These are phyloP conservation scores for Xylocampa areola DNA, from an alignment of 2,888 invertebrate genomes.

Conservation along the genomic window DNA sequence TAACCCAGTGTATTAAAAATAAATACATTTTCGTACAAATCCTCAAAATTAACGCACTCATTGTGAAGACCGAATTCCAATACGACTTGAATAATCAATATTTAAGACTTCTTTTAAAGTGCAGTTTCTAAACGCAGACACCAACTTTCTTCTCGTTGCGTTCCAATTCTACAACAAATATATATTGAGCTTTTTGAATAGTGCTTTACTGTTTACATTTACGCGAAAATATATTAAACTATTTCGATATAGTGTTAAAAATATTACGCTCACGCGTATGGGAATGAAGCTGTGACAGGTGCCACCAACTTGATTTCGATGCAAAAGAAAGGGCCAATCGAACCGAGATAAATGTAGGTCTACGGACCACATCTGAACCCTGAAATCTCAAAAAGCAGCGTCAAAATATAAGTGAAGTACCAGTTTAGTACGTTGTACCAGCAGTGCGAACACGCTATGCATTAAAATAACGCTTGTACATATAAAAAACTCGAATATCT, in stretches of 20 bases:
- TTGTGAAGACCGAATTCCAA: constrained; percentile 12
- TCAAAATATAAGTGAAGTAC: constrained; percentile 84
- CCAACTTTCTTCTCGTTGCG: constrained; percentile 19
- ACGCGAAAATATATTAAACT: background rate
- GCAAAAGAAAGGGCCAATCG: constrained; percentile 65
- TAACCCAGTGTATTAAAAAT: constrained; percentile 38
- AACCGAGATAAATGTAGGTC: constrained; percentile 85
- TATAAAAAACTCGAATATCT: constrained; percentile 66
- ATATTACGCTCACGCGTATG: constrained; percentile 11
- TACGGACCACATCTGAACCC: constrained; percentile 76
- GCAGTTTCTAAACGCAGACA: constrained; percentile 55
- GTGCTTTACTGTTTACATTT: constrained; percentile 22
- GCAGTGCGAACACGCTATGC: constrained; percentile 72
- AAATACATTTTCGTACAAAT: constrained; percentile 37
- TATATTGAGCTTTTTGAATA: constrained; percentile 15
- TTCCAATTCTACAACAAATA: constrained; percentile 36
- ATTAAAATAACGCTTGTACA: constrained; percentile 77
- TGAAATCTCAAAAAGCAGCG: constrained; percentile 75
- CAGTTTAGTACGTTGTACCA: constrained; percentile 70
- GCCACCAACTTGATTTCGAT: constrained; percentile 69
- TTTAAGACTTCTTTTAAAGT: background rate
- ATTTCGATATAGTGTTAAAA: constrained; percentile 13
- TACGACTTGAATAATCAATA: constrained; percentile 30
- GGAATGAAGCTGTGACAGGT: constrained; percentile 66
- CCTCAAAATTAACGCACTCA: constrained; percentile 25